Conservation (phyloP, 2,888 invertebrate genomes). For the Phalera bucephala region DNA sequence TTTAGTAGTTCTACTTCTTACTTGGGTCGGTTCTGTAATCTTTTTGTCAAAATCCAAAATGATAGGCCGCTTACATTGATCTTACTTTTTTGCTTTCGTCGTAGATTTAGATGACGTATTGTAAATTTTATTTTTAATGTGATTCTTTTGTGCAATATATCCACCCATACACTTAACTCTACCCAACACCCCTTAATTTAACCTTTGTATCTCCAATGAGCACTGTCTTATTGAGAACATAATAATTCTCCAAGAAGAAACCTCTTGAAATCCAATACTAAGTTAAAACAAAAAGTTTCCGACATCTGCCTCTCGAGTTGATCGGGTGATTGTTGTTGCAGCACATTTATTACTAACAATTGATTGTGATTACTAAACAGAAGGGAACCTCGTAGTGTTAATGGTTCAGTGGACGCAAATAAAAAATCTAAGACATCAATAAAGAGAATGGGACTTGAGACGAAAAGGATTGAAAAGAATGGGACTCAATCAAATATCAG, state of each 20-base stretch:
- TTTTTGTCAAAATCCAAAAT: conserved; percentile 25
- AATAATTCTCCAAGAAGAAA: conserved; percentile 11
- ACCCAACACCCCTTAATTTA: too few species aligned
- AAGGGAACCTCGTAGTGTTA: conserved; percentile 37
- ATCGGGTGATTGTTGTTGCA: conserved; percentile 57
- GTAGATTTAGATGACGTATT: too few species aligned
- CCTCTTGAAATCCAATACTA: conserved; percentile 34
- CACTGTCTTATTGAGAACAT: too few species aligned
- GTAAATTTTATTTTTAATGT: too few species aligned
- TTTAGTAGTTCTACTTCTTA: conserved; percentile 39
- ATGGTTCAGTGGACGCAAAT: conserved; percentile 29
- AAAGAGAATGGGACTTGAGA: conserved; percentile 1
- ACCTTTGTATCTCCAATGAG: too few species aligned
- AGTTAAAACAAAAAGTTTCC: conserved; percentile 43
- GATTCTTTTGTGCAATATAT: too few species aligned
- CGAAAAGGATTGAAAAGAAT: background rate
- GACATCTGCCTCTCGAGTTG: conserved; percentile 37
- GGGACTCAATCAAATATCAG: conserved; percentile 9
- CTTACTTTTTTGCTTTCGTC: too few species aligned
- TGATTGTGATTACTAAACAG: conserved; percentile 55
- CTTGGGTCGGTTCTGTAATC: conserved; percentile 37
- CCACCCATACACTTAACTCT: too few species aligned
- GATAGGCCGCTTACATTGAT: too few species aligned
- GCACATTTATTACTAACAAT: conserved; percentile 67
- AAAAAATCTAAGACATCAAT: conserved; percentile 14